Evolutionary conservation across 2,113 vertebrate species (phyloP), one percentile per base, ranked within the genome.

Genomic region (Mirza zaza): DNA sequence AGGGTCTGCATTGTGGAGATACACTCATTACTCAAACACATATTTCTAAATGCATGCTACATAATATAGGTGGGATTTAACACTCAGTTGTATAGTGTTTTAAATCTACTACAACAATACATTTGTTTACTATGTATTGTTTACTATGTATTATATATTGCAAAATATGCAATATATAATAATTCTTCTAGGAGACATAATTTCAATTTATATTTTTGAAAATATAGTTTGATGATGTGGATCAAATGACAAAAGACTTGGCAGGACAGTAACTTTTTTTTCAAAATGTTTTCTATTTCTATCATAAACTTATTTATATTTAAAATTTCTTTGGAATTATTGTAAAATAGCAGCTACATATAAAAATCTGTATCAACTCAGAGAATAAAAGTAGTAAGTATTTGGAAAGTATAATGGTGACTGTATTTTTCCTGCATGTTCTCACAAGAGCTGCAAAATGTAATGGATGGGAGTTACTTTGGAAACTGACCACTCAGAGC

Each of bases 311-410:
- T 95, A 84, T 76, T 96, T 96, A 88, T 85, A 89, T 96, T 97
- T 98, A 97, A 98, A 98, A 97, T 98, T 97, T 98, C 95, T 98
- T 98, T 97, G 92, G 95, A 98, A 98, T 98, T 97, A 97, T 79
- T 95, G 34, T 65, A 75, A 98, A 98, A 98, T 98, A 92, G 83
- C 85, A 98, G 65, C 84, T 92, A 97, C 90, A 87, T 97, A 97
- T 97, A 97, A 98, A 98, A 95, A 84, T 92, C 76, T 94, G 39
- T 79, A 25, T 42, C 81, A 94, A 34, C 20, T n/a, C 29, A 76
- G 21, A 95, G 25, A 96, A 61, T 76, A 71, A 86, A 94, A 91
- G 61, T 52, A 70, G 70, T 80, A 32, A 55, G 45, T 63, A 29
- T 68, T 71, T 84, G 50, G 36, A 77, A 91, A 73, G 6, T 76